phyloP scores from a whole-genome alignment of 2,888 invertebrate species.

The Hemistola chrysoprasaria region DNA sequence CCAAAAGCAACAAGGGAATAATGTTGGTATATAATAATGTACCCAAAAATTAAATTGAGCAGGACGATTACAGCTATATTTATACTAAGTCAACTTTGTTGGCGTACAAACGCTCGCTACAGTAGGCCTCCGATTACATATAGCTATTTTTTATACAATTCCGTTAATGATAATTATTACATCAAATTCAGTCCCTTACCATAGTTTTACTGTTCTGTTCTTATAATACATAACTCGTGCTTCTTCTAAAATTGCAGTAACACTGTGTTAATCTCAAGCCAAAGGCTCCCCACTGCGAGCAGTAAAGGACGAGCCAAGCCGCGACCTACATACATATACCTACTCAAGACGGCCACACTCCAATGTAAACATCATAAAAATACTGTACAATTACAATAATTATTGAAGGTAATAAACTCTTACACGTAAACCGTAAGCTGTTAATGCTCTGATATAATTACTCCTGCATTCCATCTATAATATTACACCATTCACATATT shows the following conservation, averaged over 20 bases:
- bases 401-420: slow-evolving; percentile 76
- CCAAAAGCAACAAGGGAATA: slow-evolving; percentile 45
- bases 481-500: slow-evolving; percentile 77
- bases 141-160: slow-evolving; percentile 70
- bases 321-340: slow-evolving; percentile 25
- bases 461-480: slow-evolving; percentile 59
- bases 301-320: slow-evolving; percentile 20
- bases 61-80: slow-evolving; percentile 69
- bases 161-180: slow-evolving; percentile 74
- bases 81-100: slow-evolving; percentile 76
- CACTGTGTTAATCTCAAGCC: slow-evolving; percentile 72
- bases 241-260: slow-evolving; percentile 71
- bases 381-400: slow-evolving; percentile 80
- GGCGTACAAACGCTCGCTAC: slow-evolving; percentile 63
- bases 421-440: slow-evolving; percentile 64
- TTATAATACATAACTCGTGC: slow-evolving; percentile 73
- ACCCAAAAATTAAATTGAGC: slow-evolving; percentile 77
- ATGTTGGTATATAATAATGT: slow-evolving; percentile 61
- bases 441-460: slow-evolving; percentile 64
- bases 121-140: slow-evolving; percentile 70
- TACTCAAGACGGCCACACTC: slow-evolving; percentile 35
- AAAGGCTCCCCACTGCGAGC: slow-evolving; percentile 35
- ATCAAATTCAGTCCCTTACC: slow-evolving; percentile 76
- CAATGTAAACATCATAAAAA: slow-evolving; percentile 64
- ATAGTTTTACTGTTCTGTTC: slow-evolving; percentile 54